Percentiles rank a stretch among this genome's conserved stretches.
Evolutionary conservation across 2,113 vertebrate species (phyloP).

Genomic region (Cairina moschata): DNA sequence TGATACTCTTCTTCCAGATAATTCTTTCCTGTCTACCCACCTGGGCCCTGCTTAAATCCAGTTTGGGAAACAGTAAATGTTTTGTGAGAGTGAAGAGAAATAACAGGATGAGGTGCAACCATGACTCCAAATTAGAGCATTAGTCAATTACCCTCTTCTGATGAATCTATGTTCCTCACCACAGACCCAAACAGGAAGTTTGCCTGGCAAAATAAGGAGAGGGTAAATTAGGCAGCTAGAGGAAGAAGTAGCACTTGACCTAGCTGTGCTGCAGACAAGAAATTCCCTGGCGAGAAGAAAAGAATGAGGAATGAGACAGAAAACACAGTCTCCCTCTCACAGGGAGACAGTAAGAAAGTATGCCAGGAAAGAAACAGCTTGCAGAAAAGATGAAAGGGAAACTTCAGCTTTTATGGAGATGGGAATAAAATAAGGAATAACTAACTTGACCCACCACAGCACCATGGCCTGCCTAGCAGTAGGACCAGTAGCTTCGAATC

Average conservation of each 20-base stretch:
- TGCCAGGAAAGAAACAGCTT: neutral
- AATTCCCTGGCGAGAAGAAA: neutral
- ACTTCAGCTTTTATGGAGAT: neutral
- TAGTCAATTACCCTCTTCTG: neutral
- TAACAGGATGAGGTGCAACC: neutral
- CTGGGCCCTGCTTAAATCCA: neutral
- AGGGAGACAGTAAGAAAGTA: neutral
- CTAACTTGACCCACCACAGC: fast-evolving
- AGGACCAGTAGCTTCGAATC: neutral
- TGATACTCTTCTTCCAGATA: neutral
- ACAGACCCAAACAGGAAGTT: neutral
- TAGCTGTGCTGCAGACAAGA: neutral
- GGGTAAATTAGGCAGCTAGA: neutral
- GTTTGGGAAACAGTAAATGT: neutral
- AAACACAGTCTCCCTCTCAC: neutral
- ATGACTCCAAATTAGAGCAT: neutral
- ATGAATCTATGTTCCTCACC: neutral
- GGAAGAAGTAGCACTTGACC: neutral
- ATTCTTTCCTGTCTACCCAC: neutral
- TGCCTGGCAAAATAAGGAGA: neutral
- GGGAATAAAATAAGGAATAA: neutral
- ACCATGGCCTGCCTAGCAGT: neutral
- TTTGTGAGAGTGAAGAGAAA: neutral
- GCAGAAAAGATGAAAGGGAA: neutral
- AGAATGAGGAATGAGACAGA: neutral